Evolutionary conservation across 2,113 vertebrate genomes (phyloP), one percentile per base, ranked within the genome.

Genomic region (Nettapus auritus): DNA sequence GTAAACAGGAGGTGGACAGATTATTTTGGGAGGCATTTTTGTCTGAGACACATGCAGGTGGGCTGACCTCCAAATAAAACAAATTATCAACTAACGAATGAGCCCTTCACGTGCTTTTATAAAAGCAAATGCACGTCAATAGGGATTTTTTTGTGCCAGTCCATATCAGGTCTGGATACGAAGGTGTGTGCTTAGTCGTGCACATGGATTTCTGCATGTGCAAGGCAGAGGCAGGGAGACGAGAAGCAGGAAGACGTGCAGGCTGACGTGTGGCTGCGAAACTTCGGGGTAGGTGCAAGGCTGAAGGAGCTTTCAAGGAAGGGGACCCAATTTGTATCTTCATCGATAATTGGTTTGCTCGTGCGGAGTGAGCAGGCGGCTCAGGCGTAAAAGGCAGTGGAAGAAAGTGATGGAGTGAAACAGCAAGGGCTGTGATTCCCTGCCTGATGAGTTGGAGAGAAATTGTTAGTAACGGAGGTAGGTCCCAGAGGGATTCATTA

Each of bases 401-500:
- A 80, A 63, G 85, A 91, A 82, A 64, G 94, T 91, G 97, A 91
- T 84, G 97, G 97, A 97, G 97, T 95, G 97, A 97, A 96, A 94
- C 97, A 96, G 94, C 40, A 62, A 89, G 91, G 97, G 95, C 97
- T 94, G 90, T 2, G 69, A 97, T 76, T 93, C 97, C 95, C 87
- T 94, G 97, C 97, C 98, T 98, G 97, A 97, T 88, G 96, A 95
- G 96, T 96, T 94, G 96, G 94, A 98, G 95, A 97, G 97, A 95
- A 97, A 98, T 89, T 89, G 97, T 95, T 96, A 98, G 98, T 88
- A 97, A 96, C 96, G 53, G 93, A 93, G 97, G 89, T 85, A 92
- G 87, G 95, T 98, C 98, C 98, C 98, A 81, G 96, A 97, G 98
- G 98, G 98, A 92, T 98, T 98, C 98, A 98, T 98, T 98, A 98